A percentile compares a stretch with the other conserved stretches of the same genome.
phyloP scores from a whole-genome alignment of 2,888 invertebrate genomes.

The Eilema griseolum region DNA sequence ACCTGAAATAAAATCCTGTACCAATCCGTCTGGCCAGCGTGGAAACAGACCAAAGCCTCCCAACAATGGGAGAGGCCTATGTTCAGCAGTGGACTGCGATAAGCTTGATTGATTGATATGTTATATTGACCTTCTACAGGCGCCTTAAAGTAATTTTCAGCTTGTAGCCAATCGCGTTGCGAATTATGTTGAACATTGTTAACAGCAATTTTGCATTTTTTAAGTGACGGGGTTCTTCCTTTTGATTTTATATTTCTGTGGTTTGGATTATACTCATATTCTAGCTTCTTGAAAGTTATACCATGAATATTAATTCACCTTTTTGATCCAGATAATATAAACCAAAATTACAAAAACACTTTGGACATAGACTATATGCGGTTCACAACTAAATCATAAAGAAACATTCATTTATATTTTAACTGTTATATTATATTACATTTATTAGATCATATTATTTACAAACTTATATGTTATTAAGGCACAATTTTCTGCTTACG shows the following conservation, averaged over 20 bases:
- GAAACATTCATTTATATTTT: conserved; percentile 33
- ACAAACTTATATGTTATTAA: conserved; percentile 69
- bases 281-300: too few species aligned
- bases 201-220: too few species aligned
- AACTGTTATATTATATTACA: conserved; percentile 36
- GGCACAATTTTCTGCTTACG: conserved; percentile 71
- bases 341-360: conserved; percentile 28
- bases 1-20: too few species aligned
- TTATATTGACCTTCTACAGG: too few species aligned
- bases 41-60: too few species aligned
- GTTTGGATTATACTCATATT: too few species aligned
- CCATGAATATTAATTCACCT: conserved; percentile 9
- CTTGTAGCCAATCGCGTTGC: background rate
- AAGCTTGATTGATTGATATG: too few species aligned
- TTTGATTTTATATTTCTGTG: background rate
- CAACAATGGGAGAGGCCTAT: too few species aligned
- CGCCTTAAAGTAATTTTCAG: background rate
- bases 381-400: conserved; percentile 39
- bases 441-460: conserved; percentile 49
- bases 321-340: conserved; percentile 11
- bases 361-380: conserved; percentile 41
- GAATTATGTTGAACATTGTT: too few species aligned
- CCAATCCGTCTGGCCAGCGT: too few species aligned
- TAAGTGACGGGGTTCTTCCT: background rate
- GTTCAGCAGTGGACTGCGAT: too few species aligned